Evolutionary conservation across 2,888 invertebrate species (phyloP).

Genomic region (Spilarctia lutea): DNA sequence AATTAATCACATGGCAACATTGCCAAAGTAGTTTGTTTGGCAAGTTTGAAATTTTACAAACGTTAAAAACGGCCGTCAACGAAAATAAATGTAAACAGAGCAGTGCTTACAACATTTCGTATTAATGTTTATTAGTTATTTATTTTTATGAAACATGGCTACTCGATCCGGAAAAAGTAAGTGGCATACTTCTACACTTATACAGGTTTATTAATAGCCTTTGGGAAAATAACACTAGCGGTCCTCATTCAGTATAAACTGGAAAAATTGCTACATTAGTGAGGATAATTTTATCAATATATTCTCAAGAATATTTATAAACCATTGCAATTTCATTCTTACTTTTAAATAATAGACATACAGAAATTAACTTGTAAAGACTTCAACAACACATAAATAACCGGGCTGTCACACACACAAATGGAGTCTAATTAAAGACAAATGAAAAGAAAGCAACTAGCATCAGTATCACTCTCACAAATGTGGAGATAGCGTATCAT

Average conservation of each 20-base stretch:
- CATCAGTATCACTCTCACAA: too few species aligned
- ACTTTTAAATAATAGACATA: too few species aligned
- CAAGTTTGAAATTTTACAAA: constrained; percentile 55
- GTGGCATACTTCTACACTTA: constrained; percentile 39
- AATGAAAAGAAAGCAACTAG: too few species aligned
- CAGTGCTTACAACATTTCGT: constrained; percentile 17
- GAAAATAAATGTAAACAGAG: constrained; percentile 46
- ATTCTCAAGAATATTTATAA: background rate
- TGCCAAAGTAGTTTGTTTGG: constrained; percentile 11
- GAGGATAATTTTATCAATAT: background rate
- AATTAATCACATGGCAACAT: background rate
- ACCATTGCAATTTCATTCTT: background rate
- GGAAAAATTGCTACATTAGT: background rate
- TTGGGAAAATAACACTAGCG: background rate
- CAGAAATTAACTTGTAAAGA: too few species aligned
- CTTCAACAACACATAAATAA: too few species aligned
- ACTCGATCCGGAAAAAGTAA: constrained; percentile 81
- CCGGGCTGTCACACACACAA: too few species aligned
- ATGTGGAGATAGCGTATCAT: too few species aligned
- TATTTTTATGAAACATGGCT: constrained; percentile 62
- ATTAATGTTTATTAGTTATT: constrained; percentile 11
- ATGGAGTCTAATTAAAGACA: too few species aligned
- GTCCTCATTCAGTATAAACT: background rate
- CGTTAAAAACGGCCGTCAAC: constrained; percentile 55
- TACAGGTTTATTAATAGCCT: background rate